phyloP scores from a whole-genome alignment of 2,797 vertebrate species.

The Sebastes cheni region DNA sequence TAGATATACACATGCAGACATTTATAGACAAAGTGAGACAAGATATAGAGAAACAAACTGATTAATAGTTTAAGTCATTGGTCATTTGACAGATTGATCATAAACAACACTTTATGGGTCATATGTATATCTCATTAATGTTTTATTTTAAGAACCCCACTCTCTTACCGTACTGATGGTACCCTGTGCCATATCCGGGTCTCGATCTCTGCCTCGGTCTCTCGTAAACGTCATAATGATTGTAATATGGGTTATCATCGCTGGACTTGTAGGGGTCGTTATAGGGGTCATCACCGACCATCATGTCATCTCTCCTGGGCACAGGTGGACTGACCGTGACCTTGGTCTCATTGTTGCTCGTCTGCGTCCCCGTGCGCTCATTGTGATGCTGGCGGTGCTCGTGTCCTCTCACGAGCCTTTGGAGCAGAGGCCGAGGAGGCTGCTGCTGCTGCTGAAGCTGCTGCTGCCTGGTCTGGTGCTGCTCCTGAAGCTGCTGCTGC shows the following conservation, averaged over 20 bases:
- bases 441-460: slow-evolving; percentile 23
- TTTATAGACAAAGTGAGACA: background rate
- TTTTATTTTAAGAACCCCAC: background rate
- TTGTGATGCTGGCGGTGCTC: slow-evolving; percentile 58
- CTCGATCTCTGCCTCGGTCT: slow-evolving; percentile 84
- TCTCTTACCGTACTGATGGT: slow-evolving; percentile 93
- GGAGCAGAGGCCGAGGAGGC: slow-evolving; percentile 58
- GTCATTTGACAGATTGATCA: too few relatives aligned
- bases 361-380: slow-evolving; percentile 41
- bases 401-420: slow-evolving; percentile 60
- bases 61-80: background rate
- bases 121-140: background rate
- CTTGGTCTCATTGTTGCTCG: slow-evolving; percentile 69
- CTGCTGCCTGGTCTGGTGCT: too few relatives aligned
- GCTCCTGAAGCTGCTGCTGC: too few relatives aligned
- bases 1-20: background rate
- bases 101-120: too few relatives aligned
- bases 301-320: slow-evolving; percentile 75
- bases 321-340: slow-evolving; percentile 46
- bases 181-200: slow-evolving; percentile 92
- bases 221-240: slow-evolving; percentile 94
- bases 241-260: slow-evolving; percentile 95
- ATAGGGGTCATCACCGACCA: slow-evolving; percentile 93
- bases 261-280: slow-evolving; percentile 90
- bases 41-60: background rate